Evolutionary conservation across 2,888 invertebrate genomes (phyloP).

Genomic region (Apamea sordens): DNA sequence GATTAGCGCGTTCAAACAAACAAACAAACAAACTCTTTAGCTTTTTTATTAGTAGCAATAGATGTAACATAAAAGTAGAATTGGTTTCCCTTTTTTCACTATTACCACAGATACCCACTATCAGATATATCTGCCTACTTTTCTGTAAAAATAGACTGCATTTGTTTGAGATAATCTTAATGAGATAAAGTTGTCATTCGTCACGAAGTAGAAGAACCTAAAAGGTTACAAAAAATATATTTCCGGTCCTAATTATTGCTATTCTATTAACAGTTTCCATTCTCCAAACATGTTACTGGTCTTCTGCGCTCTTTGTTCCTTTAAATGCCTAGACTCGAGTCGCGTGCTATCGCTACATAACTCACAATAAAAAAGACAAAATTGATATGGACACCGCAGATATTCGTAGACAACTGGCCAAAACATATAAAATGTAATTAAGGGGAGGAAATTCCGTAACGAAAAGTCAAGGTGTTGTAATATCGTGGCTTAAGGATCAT

Average conservation of each 20-base stretch:
- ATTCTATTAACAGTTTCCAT: conserved; percentile 7
- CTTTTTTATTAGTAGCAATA: no score
- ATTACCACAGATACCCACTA: background rate
- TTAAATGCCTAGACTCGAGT: conserved; percentile 32
- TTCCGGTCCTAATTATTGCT: background rate
- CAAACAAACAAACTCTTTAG: no score
- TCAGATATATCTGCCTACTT: background rate
- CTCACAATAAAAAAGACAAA: conserved; percentile 54
- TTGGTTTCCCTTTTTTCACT: background rate
- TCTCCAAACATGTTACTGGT: conserved; percentile 8
- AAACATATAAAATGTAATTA: conserved; percentile 79
- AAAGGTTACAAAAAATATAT: background rate
- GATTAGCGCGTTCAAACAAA: no score
- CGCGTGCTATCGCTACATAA: conserved; percentile 49
- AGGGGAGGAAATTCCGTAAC: conserved; percentile 84
- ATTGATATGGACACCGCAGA: conserved; percentile 68
- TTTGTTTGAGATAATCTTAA: conserved; percentile 2
- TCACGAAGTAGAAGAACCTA: background rate
- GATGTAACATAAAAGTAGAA: background rate
- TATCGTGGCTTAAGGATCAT: conserved; percentile 75
- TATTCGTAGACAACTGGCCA: conserved; percentile 70
- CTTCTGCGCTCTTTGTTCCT: conserved; percentile 35
- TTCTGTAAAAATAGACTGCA: background rate
- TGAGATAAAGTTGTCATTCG: background rate
- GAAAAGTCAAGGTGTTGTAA: conserved; percentile 84